Conservation (phyloP, 2,113 vertebrate genomes). For the Cairina moschata region DNA sequence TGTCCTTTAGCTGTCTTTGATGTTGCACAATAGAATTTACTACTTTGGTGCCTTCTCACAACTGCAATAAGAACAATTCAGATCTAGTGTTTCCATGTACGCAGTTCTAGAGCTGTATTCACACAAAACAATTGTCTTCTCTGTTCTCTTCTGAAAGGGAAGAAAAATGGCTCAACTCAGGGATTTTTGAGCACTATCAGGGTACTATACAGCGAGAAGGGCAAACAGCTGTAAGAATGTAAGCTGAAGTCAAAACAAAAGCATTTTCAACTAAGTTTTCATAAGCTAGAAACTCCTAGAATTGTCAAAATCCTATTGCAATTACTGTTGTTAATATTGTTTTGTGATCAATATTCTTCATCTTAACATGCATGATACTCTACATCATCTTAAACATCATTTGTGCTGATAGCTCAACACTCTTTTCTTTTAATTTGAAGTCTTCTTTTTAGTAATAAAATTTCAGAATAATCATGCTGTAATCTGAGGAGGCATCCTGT, state of each 20-base stretch:
- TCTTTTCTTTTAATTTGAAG: neutral
- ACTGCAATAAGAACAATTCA: constrained; percentile 4
- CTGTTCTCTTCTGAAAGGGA: neutral
- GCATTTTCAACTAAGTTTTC: neutral
- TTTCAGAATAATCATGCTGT: neutral
- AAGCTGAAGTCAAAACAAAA: neutral
- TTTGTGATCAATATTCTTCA: neutral
- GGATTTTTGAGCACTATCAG: neutral
- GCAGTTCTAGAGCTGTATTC: neutral
- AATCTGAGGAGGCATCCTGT: neutral
- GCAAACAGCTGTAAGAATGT: neutral
- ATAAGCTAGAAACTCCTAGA: neutral
- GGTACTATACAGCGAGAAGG: neutral
- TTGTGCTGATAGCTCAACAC: neutral
- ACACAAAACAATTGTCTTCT: constrained; percentile 9
- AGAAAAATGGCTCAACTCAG: neutral
- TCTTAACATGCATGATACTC: neutral
- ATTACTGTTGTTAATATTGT: neutral
- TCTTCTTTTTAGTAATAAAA: neutral
- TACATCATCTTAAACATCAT: neutral
- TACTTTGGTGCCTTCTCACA: neutral
- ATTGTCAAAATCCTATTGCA: neutral
- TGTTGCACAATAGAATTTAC: neutral
- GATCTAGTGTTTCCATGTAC: neutral
- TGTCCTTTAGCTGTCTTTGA: neutral